Evolutionary conservation across 2,113 vertebrate genomes (phyloP).

Genomic region (Vulpes ferrilata): DNA sequence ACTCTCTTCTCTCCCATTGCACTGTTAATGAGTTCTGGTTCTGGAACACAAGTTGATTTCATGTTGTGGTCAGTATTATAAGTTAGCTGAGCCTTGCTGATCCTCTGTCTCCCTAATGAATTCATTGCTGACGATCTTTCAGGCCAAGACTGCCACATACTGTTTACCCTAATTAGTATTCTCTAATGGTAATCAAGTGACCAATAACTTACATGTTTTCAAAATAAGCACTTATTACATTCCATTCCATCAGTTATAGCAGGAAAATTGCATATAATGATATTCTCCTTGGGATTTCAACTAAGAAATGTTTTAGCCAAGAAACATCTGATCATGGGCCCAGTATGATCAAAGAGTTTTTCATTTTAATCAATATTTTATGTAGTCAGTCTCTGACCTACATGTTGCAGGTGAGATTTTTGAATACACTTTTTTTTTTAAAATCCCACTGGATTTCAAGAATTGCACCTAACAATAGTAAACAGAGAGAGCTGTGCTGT

Average conservation of each 20-base stretch:
- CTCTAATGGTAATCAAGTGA: constrained; percentile 74
- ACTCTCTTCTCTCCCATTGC: constrained; percentile 33
- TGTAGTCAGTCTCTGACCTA: background rate
- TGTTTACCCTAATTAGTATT: constrained; percentile 76
- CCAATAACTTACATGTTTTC: constrained; percentile 69
- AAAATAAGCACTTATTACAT: constrained; percentile 69
- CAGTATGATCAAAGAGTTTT: constrained; percentile 51
- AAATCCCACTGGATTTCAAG: background rate
- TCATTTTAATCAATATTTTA: background rate
- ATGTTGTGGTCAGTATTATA: constrained; percentile 65
- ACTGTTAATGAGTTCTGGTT: constrained; percentile 74
- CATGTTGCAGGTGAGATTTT: constrained; percentile 42
- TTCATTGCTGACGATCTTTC: constrained; percentile 63
- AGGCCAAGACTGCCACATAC: constrained; percentile 57
- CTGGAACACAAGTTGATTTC: constrained; percentile 67
- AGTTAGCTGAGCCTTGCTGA: constrained; percentile 64
- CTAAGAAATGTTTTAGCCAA: constrained; percentile 63
- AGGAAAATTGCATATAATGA: constrained; percentile 73
- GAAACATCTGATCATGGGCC: constrained; percentile 39
- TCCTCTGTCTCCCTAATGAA: constrained; percentile 66
- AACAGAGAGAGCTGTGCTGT: constrained; percentile 31
- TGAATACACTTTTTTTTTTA: background rate
- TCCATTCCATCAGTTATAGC: constrained; percentile 69
- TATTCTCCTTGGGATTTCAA: constrained; percentile 61
- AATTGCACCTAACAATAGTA: background rate